These are phyloP conservation scores for Gymnocephalus cernua DNA, from an alignment of 2,113 vertebrate genomes.

Conservation along the genomic window DNA sequence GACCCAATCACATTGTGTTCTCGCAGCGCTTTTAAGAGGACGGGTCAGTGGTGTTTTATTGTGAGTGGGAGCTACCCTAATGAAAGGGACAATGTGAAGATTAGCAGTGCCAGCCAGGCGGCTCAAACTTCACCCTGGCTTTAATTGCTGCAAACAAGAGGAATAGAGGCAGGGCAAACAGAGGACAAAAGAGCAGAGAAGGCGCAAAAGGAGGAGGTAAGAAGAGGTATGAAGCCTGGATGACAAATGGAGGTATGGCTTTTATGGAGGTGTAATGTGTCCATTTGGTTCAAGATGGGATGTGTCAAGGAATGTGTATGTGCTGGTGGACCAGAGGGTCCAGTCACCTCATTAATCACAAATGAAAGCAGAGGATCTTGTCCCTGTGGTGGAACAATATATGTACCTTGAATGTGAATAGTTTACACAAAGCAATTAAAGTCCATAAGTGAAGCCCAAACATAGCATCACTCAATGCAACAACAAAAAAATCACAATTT, in stretches of 20 bases:
- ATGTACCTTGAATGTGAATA: slow-evolving; percentile 18
- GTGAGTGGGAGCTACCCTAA: slow-evolving; percentile 87
- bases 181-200: slow-evolving; percentile 82
- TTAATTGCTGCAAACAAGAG: slow-evolving; percentile 90
- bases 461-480: not conserved
- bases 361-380: slow-evolving; percentile 43
- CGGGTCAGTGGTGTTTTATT: slow-evolving; percentile 87
- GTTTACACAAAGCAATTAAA: slow-evolving; percentile 27
- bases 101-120: slow-evolving; percentile 89
- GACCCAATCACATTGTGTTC: slow-evolving; percentile 87
- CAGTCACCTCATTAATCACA: slow-evolving; percentile 47
- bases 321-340: slow-evolving; percentile 29
- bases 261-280: slow-evolving; percentile 71
- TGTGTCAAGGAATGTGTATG: slow-evolving; percentile 59
- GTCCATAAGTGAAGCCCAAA: not conserved
- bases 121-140: slow-evolving; percentile 87
- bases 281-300: slow-evolving; percentile 59
- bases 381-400: slow-evolving; percentile 14
- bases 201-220: slow-evolving; percentile 68
- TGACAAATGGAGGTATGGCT: slow-evolving; percentile 68
- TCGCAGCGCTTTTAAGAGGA: slow-evolving; percentile 84
- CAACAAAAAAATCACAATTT: not conserved
- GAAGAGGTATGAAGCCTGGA: slow-evolving; percentile 66
- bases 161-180: slow-evolving; percentile 85
- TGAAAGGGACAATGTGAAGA: slow-evolving; percentile 90